phyloP scores from a whole-genome alignment of 2,113 vertebrate species.

The Boleophthalmus pectinirostris region DNA sequence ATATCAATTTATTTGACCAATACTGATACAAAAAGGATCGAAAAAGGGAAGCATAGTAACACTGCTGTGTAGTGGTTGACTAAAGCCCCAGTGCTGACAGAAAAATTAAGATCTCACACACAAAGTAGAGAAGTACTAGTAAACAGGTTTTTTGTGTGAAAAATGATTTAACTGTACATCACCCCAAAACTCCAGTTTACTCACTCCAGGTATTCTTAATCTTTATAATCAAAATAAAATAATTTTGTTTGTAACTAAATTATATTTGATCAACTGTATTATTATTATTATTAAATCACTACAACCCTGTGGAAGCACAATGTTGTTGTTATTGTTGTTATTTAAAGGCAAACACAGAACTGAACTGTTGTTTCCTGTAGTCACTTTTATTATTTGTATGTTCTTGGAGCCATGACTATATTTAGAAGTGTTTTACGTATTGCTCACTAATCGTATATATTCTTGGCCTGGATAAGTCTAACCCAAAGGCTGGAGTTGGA shows the following conservation, averaged over 20 bases:
- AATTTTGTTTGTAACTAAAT: too few relatives aligned
- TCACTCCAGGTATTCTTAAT: too few relatives aligned
- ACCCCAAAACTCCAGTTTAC: too few relatives aligned
- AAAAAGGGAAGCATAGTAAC: neutral
- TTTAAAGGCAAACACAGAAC: neutral
- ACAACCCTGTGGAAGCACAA: neutral
- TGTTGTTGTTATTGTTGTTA: neutral
- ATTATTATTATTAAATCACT: too few relatives aligned
- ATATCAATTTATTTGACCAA: neutral
- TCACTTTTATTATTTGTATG: neutral
- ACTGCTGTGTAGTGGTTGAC: too few relatives aligned
- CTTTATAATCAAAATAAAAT: too few relatives aligned
- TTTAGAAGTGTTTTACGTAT: neutral
- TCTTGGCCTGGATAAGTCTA: neutral
- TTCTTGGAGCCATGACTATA: neutral
- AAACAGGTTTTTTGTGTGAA: too few relatives aligned
- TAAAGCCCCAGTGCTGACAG: too few relatives aligned
- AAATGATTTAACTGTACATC: too few relatives aligned
- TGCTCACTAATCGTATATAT: conserved; percentile 1
- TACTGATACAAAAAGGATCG: neutral
- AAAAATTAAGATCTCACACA: too few relatives aligned
- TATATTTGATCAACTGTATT: too few relatives aligned
- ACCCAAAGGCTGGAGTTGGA: neutral
- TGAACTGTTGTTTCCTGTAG: neutral
- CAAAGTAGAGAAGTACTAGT: too few relatives aligned